Conservation (phyloP, 2,797 vertebrate species). For the Alosa sapidissima region DNA sequence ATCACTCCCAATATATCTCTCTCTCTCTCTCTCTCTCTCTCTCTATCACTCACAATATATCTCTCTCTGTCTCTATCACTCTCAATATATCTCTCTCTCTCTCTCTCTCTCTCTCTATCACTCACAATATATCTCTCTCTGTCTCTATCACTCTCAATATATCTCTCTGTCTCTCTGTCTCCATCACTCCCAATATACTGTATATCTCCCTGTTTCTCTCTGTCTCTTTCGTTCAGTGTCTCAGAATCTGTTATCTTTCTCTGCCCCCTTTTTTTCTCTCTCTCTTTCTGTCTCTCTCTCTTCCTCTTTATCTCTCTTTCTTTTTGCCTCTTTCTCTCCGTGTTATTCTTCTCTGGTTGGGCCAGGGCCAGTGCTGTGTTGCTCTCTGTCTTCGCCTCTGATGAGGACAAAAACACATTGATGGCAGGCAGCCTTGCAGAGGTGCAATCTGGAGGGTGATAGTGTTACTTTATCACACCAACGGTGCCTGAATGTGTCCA, state of each 20-base stretch:
- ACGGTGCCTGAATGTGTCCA: background rate
- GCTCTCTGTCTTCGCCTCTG: background rate
- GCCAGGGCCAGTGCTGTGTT: background rate
- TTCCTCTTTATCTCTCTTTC: background rate
- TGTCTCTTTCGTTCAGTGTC: too few species aligned
- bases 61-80: too few species aligned
- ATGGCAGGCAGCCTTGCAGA: background rate
- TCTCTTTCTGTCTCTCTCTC: background rate
- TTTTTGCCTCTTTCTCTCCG: background rate
- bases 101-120: too few species aligned
- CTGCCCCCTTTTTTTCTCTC: background rate
- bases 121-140: background rate
- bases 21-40: background rate
- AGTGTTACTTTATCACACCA: background rate
- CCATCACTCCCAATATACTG: too few species aligned
- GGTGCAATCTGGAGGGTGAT: background rate
- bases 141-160: background rate
- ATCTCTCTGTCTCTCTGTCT: too few species aligned
- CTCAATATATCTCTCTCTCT: too few species aligned
- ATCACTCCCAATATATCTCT: background rate
- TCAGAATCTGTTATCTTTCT: background rate
- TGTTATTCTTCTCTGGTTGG: background rate
- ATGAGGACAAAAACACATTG: background rate
- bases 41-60: too few species aligned
- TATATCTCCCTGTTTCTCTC: background rate